Percentiles rank a stretch among this genome's conserved stretches.
Evolutionary conservation across 1,140 invertebrate genomes (phyloP).

Genomic region (Sminthurinus signatus): DNA sequence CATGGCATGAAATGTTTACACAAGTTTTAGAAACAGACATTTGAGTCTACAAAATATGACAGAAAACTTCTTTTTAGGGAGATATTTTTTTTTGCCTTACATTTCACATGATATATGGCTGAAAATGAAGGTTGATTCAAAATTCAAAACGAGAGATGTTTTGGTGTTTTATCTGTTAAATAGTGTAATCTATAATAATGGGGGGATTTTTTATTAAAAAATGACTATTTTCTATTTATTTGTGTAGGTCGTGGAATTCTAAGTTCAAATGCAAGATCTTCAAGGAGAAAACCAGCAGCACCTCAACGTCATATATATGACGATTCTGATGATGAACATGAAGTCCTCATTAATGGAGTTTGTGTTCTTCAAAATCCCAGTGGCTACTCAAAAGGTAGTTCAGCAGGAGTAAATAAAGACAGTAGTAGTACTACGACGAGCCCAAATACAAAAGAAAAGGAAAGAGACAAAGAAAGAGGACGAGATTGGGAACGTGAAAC

Average conservation of each 20-base stretch:
- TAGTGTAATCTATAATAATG: no score
- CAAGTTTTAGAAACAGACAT: no score
- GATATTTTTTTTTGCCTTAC: no score
- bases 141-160: conserved; percentile 48
- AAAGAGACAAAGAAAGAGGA: neutral
- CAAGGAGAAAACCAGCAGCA: conserved; percentile 80
- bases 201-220: conserved; percentile 31
- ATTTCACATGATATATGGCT: no score
- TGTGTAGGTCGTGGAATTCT: conserved; percentile 35
- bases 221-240: conserved; percentile 35
- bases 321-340: conserved; percentile 48
- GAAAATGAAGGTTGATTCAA: no score
- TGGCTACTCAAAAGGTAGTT: neutral
- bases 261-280: conserved; percentile 51
- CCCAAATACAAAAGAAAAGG: neutral
- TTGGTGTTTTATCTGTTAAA: conserved; percentile 31
- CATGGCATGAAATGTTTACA: no score
- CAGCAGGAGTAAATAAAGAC: no score
- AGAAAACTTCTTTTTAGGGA: no score
- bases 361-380: conserved; percentile 60
- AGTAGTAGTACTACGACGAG: no score
- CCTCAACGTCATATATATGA: conserved; percentile 95
- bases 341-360: conserved; percentile 84
- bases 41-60: no score
- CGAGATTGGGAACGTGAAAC: neutral